Conservation (phyloP, 2,888 invertebrate species). For the Ellobium chinense region DNA sequence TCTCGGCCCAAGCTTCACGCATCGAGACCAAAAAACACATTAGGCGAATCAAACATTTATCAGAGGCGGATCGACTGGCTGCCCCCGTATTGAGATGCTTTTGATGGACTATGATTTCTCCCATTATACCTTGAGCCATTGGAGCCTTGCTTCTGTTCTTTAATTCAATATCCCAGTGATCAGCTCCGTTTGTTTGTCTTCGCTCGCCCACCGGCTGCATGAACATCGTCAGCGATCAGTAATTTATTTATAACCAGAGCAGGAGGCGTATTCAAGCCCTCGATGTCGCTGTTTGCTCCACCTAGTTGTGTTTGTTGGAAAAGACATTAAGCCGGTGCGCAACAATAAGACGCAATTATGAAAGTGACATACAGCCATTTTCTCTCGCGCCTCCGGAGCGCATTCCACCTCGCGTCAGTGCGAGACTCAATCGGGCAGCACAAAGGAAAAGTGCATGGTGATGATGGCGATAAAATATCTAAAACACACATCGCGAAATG, state of each 20-base stretch:
- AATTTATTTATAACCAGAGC: neutral
- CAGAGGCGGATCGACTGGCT: neutral
- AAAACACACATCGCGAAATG: neutral
- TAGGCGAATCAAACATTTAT: neutral
- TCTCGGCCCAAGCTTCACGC: neutral
- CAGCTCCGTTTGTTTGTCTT: neutral
- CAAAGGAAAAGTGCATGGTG: neutral
- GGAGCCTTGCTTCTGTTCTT: too few species aligned
- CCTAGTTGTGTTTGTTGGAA: neutral
- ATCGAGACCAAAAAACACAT: neutral
- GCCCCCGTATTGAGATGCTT: neutral
- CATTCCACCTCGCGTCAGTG: neutral
- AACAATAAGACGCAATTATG: constrained; percentile 6
- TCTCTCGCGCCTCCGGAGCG: neutral
- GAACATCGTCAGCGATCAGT: neutral
- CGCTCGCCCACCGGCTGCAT: neutral
- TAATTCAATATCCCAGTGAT: too few species aligned
- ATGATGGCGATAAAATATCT: constrained; percentile 13
- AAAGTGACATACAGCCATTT: neutral
- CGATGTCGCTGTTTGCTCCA: neutral
- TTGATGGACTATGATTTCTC: neutral
- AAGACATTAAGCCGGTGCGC: constrained; percentile 2
- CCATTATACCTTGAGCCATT: neutral
- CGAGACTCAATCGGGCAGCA: neutral
- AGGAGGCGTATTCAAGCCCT: neutral